These are phyloP conservation scores for Pristionchus japonicus DNA, from an alignment of 2,888 invertebrate genomes.

Conservation along the genomic window DNA sequence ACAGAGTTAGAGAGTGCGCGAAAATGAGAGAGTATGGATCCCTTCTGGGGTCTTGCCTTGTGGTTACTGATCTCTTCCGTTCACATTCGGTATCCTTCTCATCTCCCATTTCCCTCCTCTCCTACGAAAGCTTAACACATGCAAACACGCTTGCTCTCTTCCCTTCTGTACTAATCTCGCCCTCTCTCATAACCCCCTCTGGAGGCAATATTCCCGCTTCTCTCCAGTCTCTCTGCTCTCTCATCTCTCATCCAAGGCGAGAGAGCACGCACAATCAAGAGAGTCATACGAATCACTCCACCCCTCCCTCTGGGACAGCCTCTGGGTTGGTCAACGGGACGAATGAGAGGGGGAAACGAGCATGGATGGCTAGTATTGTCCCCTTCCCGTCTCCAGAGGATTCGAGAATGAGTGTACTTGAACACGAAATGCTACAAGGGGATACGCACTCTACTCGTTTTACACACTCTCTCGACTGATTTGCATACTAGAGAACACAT, in stretches of 20 bases:
- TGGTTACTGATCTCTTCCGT: slow-evolving; percentile 20
- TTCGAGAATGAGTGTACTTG: slow-evolving; percentile 35
- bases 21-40: too few species aligned
- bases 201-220: background rate
- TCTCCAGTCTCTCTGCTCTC: too few species aligned
- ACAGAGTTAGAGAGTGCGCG: too few species aligned
- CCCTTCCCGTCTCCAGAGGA: slow-evolving; percentile 39
- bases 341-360: too few species aligned
- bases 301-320: too few species aligned
- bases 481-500: background rate
- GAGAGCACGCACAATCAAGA: too few species aligned
- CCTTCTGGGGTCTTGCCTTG: background rate
- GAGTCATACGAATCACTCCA: too few species aligned
- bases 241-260: background rate
- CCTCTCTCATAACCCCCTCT: background rate
- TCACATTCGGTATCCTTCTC: background rate
- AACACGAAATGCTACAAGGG: slow-evolving; percentile 33
- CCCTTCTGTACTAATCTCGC: slow-evolving; percentile 42
- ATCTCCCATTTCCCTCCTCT: slow-evolving; percentile 29
- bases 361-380: slow-evolving; percentile 42
- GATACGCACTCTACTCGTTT: slow-evolving; percentile 6
- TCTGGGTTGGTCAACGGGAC: slow-evolving; percentile 1
- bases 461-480: background rate
- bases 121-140: slow-evolving; percentile 29
- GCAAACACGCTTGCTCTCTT: slow-evolving; percentile 39